These are phyloP conservation scores for Scolopax rusticola DNA, from an alignment of 2,797 vertebrate genomes.

Conservation along the genomic window DNA sequence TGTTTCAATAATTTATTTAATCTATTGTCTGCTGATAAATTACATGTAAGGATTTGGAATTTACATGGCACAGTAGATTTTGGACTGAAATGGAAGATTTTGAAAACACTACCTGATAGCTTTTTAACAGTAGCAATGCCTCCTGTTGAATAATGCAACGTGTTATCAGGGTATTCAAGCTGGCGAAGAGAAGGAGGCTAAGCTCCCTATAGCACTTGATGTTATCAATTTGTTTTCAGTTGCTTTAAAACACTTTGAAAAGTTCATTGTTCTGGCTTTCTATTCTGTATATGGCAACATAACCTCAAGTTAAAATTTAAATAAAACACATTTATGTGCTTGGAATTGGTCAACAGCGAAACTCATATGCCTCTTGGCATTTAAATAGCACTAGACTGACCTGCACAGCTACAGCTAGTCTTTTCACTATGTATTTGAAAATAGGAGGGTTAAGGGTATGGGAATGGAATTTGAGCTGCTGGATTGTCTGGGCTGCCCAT, in stretches of 20 bases:
- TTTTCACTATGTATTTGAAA: neutral
- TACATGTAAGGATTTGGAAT: neutral
- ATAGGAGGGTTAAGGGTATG: neutral
- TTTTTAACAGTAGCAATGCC: neutral
- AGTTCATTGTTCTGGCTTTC: neutral
- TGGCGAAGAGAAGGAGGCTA: neutral
- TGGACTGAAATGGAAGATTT: neutral
- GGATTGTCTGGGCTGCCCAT: neutral
- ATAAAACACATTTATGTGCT: neutral
- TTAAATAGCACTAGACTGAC: conserved; percentile 7
- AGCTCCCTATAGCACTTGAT: neutral
- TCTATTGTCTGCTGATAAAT: conserved; percentile 21
- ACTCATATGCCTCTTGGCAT: neutral
- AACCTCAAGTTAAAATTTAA: neutral
- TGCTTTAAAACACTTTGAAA: neutral
- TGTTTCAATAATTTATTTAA: neutral
- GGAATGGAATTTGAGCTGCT: neutral
- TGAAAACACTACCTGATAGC: neutral
- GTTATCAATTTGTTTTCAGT: neutral
- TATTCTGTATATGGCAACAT: neutral
- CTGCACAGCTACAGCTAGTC: neutral
- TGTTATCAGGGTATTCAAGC: neutral
- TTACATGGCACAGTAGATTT: neutral
- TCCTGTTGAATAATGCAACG: neutral
- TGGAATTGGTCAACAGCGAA: neutral